Base-by-base conservation (phyloP, 2,888 invertebrate genomes). In the Acrocera orbiculus region DNA sequence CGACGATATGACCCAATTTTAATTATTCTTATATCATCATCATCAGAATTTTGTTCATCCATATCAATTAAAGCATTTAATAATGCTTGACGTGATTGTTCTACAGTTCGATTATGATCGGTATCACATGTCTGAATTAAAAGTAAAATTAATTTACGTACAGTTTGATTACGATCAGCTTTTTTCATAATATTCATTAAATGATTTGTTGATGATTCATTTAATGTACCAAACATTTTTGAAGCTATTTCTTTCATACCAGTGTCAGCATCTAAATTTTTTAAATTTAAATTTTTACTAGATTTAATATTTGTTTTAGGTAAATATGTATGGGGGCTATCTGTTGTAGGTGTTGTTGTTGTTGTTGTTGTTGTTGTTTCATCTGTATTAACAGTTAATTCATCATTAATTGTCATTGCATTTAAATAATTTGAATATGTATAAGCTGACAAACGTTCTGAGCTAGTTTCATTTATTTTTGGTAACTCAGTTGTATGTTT, bases 151-250 rank as follows among this genome's bases (percentile, higher is more conserved):
- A 85, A 60, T 41, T 79, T 66, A 31, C 76, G 65, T 0, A 81
- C 79, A 1, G 77, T 73, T 36, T 76, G 76, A 43, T 82, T 80
- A 43, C 70, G 72, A 44, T 75, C 75, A 1, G 82, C 82, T 51
- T 80, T 77, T 48, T 77, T 75, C 82, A 85, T 83, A 24, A 81
- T 78, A 39, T 72, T 70, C 66, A 81, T 71, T 34, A 85, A 62
- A 43, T 78, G 77, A 39, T 73, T 66, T 1, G 76, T 70, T 39
- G 80, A 78, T 0, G 78, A 73, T 8, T 75, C 74, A 47, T 83
- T 82, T 40, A 82, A 63, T 13, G 72, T 73, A 2, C 74, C 75
- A 51, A 83, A 76, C 46, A 83, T 73, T 56, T 78, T 71, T 46
- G 80, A 76, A 1, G 82, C 76, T 44, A 74, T 74, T 46, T 70